phyloP scores from a whole-genome alignment of 2,797 vertebrate species.

The Fundulus diaphanus region DNA sequence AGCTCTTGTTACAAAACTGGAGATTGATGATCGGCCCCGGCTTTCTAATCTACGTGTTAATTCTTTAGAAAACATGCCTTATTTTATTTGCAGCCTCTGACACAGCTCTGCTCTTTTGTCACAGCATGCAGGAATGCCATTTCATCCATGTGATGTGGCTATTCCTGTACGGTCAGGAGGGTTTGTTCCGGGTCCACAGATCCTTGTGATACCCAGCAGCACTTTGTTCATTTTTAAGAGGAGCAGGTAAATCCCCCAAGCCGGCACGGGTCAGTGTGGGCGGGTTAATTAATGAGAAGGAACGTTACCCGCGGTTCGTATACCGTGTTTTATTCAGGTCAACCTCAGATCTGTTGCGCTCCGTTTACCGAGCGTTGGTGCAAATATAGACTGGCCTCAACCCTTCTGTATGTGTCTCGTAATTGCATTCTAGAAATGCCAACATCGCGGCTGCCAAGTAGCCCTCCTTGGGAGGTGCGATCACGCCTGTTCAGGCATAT shows the following conservation, averaged over 20 bases:
- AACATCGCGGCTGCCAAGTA: slow-evolving; percentile 69
- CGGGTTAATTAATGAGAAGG: slow-evolving; percentile 56
- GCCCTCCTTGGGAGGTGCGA: slow-evolving; percentile 77
- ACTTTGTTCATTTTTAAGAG: slow-evolving; percentile 27
- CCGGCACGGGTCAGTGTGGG: slow-evolving; percentile 14
- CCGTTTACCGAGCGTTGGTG: slow-evolving; percentile 60
- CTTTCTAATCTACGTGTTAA: neutral
- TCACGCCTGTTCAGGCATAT: slow-evolving; percentile 78
- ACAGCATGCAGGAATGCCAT: slow-evolving; percentile 51
- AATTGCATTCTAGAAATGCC: slow-evolving; percentile 80
- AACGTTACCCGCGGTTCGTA: slow-evolving; percentile 51
- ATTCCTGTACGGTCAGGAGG: slow-evolving; percentile 52
- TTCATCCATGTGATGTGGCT: slow-evolving; percentile 54
- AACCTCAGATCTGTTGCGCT: slow-evolving; percentile 49
- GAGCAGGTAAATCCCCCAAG: slow-evolving; percentile 48
- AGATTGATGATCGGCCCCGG: slow-evolving; percentile 15
- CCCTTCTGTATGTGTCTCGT: slow-evolving; percentile 70
- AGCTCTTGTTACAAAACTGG: neutral
- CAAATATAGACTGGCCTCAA: slow-evolving; percentile 77
- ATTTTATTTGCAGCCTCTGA: slow-evolving; percentile 13
- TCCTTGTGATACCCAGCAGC: slow-evolving; percentile 32
- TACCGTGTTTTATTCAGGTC: slow-evolving; percentile 58
- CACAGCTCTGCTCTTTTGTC: slow-evolving; percentile 38
- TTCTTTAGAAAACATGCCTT: neutral
- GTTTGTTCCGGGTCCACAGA: slow-evolving; percentile 54